Percentiles rank a stretch among this genome's conserved stretches.
Conservation (phyloP, 2,113 vertebrate species). For the Halcyon malimbica region DNA sequence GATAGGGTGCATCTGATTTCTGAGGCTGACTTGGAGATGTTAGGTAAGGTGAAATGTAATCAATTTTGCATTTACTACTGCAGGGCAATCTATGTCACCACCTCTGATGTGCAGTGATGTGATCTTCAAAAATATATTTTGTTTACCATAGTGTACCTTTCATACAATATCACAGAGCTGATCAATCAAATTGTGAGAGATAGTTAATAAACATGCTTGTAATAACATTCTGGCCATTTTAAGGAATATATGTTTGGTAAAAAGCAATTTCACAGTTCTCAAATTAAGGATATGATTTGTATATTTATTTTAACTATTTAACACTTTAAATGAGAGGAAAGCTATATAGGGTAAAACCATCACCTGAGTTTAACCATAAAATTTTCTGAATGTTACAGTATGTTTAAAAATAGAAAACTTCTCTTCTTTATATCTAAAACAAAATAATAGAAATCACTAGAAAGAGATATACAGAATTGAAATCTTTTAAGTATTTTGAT, state of each 20-base stretch:
- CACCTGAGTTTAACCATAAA: background rate
- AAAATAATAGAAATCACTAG: background rate
- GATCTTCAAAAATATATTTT: conserved; percentile 32
- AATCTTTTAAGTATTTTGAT: background rate
- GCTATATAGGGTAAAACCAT: background rate
- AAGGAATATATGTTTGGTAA: background rate
- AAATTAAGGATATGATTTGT: background rate
- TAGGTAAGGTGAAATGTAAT: background rate
- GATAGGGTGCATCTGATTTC: background rate
- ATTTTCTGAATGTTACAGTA: background rate
- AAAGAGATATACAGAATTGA: background rate
- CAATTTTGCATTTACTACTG: background rate
- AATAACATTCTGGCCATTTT: background rate
- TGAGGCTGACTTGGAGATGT: background rate
- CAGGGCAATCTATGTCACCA: background rate
- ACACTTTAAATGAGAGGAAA: background rate
- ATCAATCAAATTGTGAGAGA: background rate
- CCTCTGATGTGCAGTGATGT: background rate
- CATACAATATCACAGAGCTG: background rate
- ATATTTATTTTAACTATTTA: conserved; percentile 7
- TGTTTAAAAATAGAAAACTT: background rate
- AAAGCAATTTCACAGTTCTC: background rate
- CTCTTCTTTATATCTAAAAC: background rate
- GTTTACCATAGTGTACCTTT: conserved; percentile 4
- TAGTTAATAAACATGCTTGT: conserved; percentile 24